phyloP scores from a whole-genome alignment of 2,797 vertebrate genomes.

The Urophycis tenuis region DNA sequence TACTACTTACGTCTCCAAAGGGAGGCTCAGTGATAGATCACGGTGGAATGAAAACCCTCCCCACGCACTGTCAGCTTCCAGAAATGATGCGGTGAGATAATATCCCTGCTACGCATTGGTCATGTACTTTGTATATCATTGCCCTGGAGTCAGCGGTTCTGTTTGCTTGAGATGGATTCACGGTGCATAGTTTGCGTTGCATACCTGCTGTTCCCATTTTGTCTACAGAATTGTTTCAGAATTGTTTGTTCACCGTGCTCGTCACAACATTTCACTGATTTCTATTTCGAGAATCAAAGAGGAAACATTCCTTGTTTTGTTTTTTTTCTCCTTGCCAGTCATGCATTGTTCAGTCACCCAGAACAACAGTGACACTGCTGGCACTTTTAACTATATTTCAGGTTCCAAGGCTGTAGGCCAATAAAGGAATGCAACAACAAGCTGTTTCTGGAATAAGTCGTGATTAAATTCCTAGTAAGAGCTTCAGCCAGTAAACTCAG shows the following conservation, averaged over 20 bases:
- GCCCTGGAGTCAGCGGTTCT: not conserved
- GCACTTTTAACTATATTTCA: not conserved
- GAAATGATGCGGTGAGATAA: not conserved
- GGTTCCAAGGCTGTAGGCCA: slow-evolving; percentile 11
- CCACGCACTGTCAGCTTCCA: not conserved
- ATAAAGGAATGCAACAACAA: slow-evolving; percentile 4
- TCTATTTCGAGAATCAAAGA: not conserved
- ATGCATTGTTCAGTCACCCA: not conserved
- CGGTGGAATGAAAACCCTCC: too few species aligned
- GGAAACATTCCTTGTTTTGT: not conserved
- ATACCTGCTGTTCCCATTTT: too few species aligned
- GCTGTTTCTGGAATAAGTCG: slow-evolving; percentile 17
- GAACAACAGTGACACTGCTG: not conserved
- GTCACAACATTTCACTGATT: not conserved
- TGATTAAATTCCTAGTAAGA: slow-evolving; percentile 36
- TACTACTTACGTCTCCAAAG: too few species aligned
- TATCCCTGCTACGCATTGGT: not conserved
- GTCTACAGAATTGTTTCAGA: not conserved
- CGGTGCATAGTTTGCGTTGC: not conserved
- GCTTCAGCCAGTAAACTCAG: too few species aligned
- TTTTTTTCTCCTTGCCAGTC: not conserved
- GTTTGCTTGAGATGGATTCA: not conserved
- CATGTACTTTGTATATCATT: not conserved
- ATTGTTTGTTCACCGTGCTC: not conserved
- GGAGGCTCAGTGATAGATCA: too few species aligned